Evolutionary conservation across 1,140 invertebrate genomes (phyloP).

Genomic region (Saxidomus purpurata): DNA sequence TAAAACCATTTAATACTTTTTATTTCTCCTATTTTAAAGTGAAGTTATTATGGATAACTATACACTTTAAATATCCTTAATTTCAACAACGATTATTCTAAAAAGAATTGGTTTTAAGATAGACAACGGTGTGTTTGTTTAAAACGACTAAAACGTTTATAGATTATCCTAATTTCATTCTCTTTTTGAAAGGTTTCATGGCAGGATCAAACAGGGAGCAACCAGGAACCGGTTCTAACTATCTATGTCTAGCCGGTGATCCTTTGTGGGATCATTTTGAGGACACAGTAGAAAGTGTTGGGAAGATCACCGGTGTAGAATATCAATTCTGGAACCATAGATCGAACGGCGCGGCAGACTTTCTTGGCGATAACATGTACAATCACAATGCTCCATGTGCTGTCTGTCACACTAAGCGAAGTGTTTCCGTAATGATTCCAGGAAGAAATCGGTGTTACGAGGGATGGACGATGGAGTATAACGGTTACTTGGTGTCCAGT

Average conservation of each 20-base stretch:
- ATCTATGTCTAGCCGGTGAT: neutral
- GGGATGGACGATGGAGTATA: constrained; percentile 68
- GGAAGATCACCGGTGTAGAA: neutral
- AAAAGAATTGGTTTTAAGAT: too few relatives aligned
- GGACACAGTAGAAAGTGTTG: neutral
- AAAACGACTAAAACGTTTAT: too few relatives aligned
- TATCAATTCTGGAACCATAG: neutral
- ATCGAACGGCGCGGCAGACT: neutral
- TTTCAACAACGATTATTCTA: too few relatives aligned
- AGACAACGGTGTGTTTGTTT: too few relatives aligned
- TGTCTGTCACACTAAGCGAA: constrained; percentile 49
- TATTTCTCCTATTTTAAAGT: too few relatives aligned
- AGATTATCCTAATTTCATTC: too few relatives aligned
- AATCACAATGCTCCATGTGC: constrained; percentile 67
- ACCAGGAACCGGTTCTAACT: neutral
- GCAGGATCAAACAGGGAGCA: neutral
- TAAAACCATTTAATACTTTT: too few relatives aligned
- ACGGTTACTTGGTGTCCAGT: constrained; percentile 66
- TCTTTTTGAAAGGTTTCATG: neutral
- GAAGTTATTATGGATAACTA: too few relatives aligned
- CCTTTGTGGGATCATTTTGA: neutral
- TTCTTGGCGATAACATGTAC: constrained; percentile 4
- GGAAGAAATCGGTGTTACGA: constrained; percentile 58
- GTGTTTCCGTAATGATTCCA: constrained; percentile 66
- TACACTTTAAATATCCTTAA: too few relatives aligned